Conservation (phyloP, 2,888 invertebrate species). For the Helicoverpa assulta region DNA sequence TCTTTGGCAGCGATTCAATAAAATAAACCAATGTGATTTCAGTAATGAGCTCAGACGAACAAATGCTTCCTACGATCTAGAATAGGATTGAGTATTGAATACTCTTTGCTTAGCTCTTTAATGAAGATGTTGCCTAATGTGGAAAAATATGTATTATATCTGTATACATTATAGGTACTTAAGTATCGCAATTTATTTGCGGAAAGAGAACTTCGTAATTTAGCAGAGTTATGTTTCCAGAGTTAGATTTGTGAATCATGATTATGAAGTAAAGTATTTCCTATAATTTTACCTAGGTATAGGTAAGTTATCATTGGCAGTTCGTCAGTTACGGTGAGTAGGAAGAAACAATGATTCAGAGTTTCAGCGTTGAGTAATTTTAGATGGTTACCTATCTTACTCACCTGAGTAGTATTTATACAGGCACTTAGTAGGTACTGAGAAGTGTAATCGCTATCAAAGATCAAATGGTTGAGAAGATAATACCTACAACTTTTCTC, state of each 20-base stretch:
- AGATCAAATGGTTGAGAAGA: neutral
- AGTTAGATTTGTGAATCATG: neutral
- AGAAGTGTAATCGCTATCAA: neutral
- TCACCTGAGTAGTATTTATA: neutral
- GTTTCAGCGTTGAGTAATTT: neutral
- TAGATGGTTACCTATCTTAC: neutral
- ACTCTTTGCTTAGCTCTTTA: conserved; percentile 7
- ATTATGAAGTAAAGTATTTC: neutral
- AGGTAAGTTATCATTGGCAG: neutral
- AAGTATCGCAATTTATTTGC: neutral
- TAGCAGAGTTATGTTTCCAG: neutral
- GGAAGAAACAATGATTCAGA: neutral
- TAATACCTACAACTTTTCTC: neutral
- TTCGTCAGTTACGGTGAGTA: neutral
- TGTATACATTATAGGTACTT: neutral
- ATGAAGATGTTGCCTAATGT: conserved; percentile 15
- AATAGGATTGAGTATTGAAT: conserved; percentile 14
- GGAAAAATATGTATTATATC: conserved; percentile 6
- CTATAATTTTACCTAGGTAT: neutral
- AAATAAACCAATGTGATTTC: conserved; percentile 64
- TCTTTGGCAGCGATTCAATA: conserved; percentile 72
- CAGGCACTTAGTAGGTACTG: neutral
- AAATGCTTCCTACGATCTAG: conserved; percentile 40
- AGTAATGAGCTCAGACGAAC: conserved; percentile 59
- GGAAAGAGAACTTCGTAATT: neutral